Base-by-base conservation (phyloP, 2,797 vertebrate genomes). In the Crossoptilon crossoptilon region DNA sequence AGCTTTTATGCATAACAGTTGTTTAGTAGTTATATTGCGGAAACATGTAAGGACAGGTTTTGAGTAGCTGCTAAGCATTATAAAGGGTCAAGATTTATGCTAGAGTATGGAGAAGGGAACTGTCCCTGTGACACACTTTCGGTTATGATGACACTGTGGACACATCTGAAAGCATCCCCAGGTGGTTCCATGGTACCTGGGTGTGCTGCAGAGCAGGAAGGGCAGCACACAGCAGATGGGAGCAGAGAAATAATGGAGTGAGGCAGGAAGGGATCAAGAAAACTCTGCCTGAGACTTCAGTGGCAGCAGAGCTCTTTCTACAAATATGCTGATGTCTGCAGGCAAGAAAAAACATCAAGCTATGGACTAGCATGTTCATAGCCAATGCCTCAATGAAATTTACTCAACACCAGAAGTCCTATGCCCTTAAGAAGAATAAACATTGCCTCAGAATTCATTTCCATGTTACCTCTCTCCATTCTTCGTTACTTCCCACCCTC, bases 51-150 rank as follows among this genome's bases (percentile, higher is more conserved):
- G 44, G 80, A 31, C 26, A 66, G 51, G 24, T 1, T 0, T 3
- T 5, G 41, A 41, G 10, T 1, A 35, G 68, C 49, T 53, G 49
- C 46, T 18, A 7, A 23, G 24, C 31, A 2, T 9, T 8, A 3
- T 1, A 2, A 14, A 29, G 37, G 46, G 24, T 10, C 6, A 29
- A 9, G 72, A 11, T 29, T n/a, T 3, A 2, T 0, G 2, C 37
- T 3, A 16, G 13, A 9, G 29, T 29, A 31, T 0, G 11, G 58
- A 31, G 75, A 35, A 10, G 22, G 35, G n/a, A 33, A 35, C 0
- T 0, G 4, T 19, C 37, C 44, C 68, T 1, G 1, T 0, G 1
- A 23, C 12, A 3, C 1, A 2, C 63, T 37, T 46, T 2, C 1
- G 16, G 31, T 35, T 35, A 24, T 0, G 2, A 51, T 33, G 55